phyloP scores from a whole-genome alignment of 2,888 invertebrate genomes.

The Diachrysia chrysitis region DNA sequence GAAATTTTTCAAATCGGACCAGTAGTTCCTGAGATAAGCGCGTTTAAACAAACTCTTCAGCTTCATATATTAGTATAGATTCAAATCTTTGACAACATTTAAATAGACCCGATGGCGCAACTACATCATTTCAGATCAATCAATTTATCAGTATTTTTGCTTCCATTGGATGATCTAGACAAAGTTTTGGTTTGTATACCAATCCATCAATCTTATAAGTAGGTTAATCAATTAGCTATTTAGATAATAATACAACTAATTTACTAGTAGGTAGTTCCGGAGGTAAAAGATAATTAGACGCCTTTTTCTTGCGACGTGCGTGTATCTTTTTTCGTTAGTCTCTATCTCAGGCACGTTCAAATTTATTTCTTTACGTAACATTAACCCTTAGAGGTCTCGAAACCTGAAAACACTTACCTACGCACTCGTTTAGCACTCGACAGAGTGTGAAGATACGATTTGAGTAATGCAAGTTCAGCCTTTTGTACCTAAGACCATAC shows the following conservation, averaged over 20 bases:
- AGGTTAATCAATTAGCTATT: no score
- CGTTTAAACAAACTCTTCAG: no score
- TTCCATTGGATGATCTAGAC: no score
- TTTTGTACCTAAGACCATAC: neutral
- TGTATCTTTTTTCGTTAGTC: neutral
- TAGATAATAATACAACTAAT: no score
- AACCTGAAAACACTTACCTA: slow-evolving; percentile 2
- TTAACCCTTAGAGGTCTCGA: neutral
- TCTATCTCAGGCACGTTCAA: neutral
- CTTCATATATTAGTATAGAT: no score
- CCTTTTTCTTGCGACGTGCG: neutral
- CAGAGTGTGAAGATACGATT: slow-evolving; percentile 20
- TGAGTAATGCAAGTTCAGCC: slow-evolving; percentile 3
- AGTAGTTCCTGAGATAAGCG: no score
- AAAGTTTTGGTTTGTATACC: no score
- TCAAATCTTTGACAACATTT: no score
- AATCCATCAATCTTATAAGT: no score
- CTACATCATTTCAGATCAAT: neutral
- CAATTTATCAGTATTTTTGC: neutral
- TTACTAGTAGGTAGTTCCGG: no score
- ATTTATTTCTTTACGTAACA: slow-evolving; percentile 9
- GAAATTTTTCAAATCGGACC: no score
- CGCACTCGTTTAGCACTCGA: slow-evolving; percentile 11
- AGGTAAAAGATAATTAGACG: neutral
- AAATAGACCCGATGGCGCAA: neutral